Conservation (phyloP, 2,113 vertebrate species). For the Rhodinocichla rosea region DNA sequence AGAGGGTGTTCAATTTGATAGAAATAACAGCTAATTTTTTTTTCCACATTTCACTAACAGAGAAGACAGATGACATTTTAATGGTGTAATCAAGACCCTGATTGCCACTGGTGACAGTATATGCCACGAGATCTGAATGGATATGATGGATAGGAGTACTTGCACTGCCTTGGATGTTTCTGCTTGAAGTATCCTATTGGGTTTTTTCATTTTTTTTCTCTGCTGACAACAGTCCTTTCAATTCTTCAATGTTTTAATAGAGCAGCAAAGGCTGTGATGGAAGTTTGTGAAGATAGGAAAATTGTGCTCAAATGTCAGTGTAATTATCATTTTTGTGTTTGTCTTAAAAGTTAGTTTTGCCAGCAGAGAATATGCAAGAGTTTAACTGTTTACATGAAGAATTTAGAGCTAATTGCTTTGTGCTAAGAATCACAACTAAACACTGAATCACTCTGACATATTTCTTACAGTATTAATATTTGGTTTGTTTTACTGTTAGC, state of each 20-base stretch:
- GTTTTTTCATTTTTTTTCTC: background rate
- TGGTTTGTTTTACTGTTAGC: background rate
- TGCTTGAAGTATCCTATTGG: background rate
- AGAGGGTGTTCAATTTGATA: background rate
- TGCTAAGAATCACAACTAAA: background rate
- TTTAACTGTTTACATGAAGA: background rate
- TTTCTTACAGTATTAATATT: background rate
- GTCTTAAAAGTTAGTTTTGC: background rate
- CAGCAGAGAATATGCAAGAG: background rate
- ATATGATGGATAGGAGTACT: background rate
- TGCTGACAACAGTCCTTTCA: background rate
- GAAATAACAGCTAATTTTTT: background rate
- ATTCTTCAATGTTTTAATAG: background rate
- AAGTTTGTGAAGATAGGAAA: background rate
- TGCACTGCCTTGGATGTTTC: background rate
- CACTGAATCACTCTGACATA: rapidly evolving
- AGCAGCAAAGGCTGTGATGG: background rate
- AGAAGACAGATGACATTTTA: background rate
- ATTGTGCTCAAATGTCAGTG: background rate
- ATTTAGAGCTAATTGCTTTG: background rate
- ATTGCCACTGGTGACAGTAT: background rate
- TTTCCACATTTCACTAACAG: background rate
- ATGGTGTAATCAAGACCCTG: background rate
- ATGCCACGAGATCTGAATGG: background rate
- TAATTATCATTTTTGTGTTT: background rate